A percentile compares a stretch with the other conserved stretches of the same genome.
Conservation (phyloP, 2,113 vertebrate genomes). For the Callionymus lyra region DNA sequence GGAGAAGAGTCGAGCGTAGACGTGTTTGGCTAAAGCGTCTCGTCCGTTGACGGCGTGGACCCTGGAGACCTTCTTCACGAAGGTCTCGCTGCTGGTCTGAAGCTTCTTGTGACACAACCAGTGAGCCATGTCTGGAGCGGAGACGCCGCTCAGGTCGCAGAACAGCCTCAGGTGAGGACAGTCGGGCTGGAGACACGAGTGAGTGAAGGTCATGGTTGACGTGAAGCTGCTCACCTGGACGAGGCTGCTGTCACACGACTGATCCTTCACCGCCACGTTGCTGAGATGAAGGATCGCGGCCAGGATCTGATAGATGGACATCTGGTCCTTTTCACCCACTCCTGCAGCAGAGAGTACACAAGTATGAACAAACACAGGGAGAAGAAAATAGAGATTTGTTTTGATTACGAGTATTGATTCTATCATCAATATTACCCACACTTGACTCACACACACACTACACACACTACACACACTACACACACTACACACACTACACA, state of each 20-base stretch:
- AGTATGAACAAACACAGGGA: no score
- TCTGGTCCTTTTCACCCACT: conserved; percentile 80
- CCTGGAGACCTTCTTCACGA: conserved; percentile 82
- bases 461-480: no score
- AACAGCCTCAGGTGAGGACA: conserved; percentile 78
- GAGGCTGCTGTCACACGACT: conserved; percentile 77
- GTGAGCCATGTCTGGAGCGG: conserved; percentile 84
- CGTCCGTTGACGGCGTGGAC: conserved; percentile 79
- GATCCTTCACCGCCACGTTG: conserved; percentile 79
- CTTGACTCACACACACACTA: no score
- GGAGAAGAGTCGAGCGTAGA: conserved; percentile 86
- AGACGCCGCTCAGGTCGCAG: conserved; percentile 86
- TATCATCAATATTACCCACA: no score
- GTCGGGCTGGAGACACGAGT: conserved; percentile 70
- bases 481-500: no score
- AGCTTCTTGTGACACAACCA: conserved; percentile 94
- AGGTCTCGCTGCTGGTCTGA: conserved; percentile 81
- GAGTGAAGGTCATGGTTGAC: not conserved
- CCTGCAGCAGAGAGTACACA: conserved; percentile 54
- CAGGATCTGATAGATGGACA: conserved; percentile 86
- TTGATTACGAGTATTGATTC: no score
- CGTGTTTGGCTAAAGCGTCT: conserved; percentile 88
- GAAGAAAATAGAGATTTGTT: no score
- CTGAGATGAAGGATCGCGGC: conserved; percentile 91
- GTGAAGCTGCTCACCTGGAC: conserved; percentile 80